Percentiles rank a stretch among this genome's conserved stretches.
Evolutionary conservation across 2,797 vertebrate species (phyloP).

Genomic region (Fistularia commersonii): DNA sequence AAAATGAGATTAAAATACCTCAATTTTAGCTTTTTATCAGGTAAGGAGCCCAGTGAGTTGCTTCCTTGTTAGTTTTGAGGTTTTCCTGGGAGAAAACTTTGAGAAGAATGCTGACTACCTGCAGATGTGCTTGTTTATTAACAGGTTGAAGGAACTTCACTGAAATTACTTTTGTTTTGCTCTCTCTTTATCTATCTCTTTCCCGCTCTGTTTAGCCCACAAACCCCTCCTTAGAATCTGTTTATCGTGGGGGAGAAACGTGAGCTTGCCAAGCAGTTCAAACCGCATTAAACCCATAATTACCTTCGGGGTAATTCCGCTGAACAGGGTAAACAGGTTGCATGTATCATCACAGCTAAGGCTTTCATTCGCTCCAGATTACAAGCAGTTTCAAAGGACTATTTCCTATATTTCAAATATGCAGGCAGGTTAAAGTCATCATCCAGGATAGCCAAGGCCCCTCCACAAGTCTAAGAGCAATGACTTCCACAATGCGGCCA

Average conservation of each 20-base stretch:
- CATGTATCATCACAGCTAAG: neutral
- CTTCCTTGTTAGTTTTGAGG: too few relatives aligned
- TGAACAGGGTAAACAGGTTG: slow-evolving; percentile 45
- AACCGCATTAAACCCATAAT: slow-evolving; percentile 4
- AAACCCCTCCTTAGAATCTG: too few relatives aligned
- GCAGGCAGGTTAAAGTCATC: neutral
- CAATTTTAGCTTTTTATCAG: too few relatives aligned
- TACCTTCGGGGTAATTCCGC: slow-evolving; percentile 30
- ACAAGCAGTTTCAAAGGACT: neutral
- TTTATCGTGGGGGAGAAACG: slow-evolving; percentile 10
- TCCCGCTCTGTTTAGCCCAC: neutral
- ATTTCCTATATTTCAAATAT: neutral
- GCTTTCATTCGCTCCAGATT: neutral
- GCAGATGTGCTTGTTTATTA: too few relatives aligned
- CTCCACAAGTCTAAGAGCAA: neutral
- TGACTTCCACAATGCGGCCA: slow-evolving; percentile 7
- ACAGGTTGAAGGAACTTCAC: too few relatives aligned
- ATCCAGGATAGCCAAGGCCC: neutral
- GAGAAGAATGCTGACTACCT: too few relatives aligned
- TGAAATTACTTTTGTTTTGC: too few relatives aligned
- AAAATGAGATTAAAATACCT: too few relatives aligned
- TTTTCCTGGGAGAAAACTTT: too few relatives aligned
- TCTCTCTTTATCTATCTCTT: too few relatives aligned
- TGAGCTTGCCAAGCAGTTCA: slow-evolving; percentile 4
- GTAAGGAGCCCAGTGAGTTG: too few relatives aligned